A percentile compares a stretch with the other conserved stretches of the same genome.
phyloP scores from a whole-genome alignment of 2,113 vertebrate species.

The Anarrhichthys ocellatus region DNA sequence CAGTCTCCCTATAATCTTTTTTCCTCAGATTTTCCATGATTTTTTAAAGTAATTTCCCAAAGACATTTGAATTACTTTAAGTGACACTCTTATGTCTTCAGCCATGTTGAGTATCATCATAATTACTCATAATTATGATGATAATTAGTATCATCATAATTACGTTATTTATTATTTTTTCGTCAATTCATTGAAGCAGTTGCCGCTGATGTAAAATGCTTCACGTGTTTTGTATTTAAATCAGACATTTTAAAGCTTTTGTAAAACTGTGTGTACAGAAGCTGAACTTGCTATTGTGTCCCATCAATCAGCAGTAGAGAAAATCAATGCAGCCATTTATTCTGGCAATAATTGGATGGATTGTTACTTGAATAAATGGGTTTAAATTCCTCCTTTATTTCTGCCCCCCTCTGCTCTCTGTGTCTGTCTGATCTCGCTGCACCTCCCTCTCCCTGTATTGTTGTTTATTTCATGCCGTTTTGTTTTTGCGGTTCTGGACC shows the following conservation, averaged over 20 bases:
- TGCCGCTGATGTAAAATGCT: not conserved
- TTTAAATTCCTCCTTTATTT: not conserved
- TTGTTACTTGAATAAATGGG: conserved; percentile 1
- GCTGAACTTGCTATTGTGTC: conserved; percentile 6
- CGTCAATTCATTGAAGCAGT: not conserved
- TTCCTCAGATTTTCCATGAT: not conserved
- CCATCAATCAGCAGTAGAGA: not conserved
- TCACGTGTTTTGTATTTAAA: conserved; percentile 11
- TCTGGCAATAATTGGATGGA: conserved; percentile 9
- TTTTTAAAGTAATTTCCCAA: not conserved
- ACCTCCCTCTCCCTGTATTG: conserved; percentile 36
- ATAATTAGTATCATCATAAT: too few relatives aligned
- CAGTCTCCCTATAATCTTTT: not conserved
- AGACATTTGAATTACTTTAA: not conserved
- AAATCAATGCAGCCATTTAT: not conserved
- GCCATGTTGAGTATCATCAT: not conserved
- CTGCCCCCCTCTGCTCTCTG: not conserved
- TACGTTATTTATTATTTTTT: not conserved
- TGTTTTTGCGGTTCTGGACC: conserved; percentile 41
- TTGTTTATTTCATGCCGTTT: conserved; percentile 44
- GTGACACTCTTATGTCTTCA: not conserved
- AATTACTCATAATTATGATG: too few relatives aligned
- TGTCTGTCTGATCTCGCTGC: conserved; percentile 27
- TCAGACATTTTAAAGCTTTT: conserved; percentile 6
- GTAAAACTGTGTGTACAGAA: not conserved